Conservation (phyloP, 2,797 vertebrate species). For the Pantherophis vulpinus region DNA sequence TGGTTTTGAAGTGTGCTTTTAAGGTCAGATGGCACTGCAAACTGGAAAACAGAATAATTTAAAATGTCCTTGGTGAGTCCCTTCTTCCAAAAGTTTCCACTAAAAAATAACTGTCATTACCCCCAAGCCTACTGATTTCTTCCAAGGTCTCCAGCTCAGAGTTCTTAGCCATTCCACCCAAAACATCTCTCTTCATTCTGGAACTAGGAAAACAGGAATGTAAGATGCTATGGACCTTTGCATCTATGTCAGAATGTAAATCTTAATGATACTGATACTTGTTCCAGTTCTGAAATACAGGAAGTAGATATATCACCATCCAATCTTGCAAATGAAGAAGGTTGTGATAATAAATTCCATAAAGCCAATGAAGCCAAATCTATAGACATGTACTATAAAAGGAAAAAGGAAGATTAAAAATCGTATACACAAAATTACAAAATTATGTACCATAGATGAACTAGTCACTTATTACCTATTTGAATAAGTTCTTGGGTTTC, state of each 20-base stretch:
- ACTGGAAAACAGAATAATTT: neutral
- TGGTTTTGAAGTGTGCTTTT: neutral
- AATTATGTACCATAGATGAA: neutral
- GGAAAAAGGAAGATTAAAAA: neutral
- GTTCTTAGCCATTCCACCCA: neutral
- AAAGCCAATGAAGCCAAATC: neutral
- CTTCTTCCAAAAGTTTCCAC: neutral
- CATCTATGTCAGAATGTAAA: neutral
- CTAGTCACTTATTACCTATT: neutral
- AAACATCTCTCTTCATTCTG: neutral
- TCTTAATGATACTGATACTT: neutral
- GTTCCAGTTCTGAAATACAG: neutral
- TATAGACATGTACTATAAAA: neutral
- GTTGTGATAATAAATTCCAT: neutral
- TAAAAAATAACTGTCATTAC: neutral
- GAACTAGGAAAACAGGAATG: neutral
- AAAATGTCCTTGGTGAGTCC: neutral
- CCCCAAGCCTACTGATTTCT: neutral
- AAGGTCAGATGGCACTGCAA: neutral
- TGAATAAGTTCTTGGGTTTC: neutral
- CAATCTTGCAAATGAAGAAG: neutral
- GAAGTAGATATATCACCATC: neutral
- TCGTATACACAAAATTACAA: neutral
- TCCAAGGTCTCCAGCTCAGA: neutral
- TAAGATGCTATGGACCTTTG: neutral